A percentile compares a stretch with the other conserved stretches of the same genome.
Evolutionary conservation across 1,140 invertebrate species (phyloP).

Genomic region (Fopius arisanus): DNA sequence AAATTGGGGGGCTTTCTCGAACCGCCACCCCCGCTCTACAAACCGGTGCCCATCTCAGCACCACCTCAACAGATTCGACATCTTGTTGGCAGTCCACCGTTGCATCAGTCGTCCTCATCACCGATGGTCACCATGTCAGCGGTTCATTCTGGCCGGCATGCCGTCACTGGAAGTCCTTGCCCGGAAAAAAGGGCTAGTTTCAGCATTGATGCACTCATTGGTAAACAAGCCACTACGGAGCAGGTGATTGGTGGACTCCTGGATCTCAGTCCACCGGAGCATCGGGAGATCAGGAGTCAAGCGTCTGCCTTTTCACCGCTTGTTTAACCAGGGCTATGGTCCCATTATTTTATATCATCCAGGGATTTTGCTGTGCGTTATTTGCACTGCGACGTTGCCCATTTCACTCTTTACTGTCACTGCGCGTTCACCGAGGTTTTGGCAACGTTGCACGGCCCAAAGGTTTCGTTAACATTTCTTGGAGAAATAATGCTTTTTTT

Average conservation of each 20-base stretch:
- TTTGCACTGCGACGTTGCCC: no score
- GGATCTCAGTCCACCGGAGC: slow-evolving; percentile 59
- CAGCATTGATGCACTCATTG: slow-evolving; percentile 66
- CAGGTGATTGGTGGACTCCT: slow-evolving; percentile 51
- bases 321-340: no score
- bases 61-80: slow-evolving; percentile 45
- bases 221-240: slow-evolving; percentile 56
- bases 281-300: slow-evolving; percentile 61
- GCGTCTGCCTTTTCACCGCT: slow-evolving; percentile 63
- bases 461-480: no score
- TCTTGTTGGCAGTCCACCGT: slow-evolving; percentile 17
- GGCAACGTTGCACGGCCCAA: no score
- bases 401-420: no score
- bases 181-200: slow-evolving; percentile 62
- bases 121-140: slow-evolving; percentile 9
- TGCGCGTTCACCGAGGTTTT: no score
- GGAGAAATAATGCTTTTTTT: no score
- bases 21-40: slow-evolving; percentile 59
- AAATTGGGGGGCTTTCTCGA: slow-evolving; percentile 60
- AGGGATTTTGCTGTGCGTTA: neutral
- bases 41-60: slow-evolving; percentile 63
- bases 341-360: no score
- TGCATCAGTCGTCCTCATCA: slow-evolving; percentile 11
- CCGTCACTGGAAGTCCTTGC: slow-evolving; percentile 24
- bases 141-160: neutral